Evolutionary conservation across 2,113 vertebrate genomes (phyloP).

Genomic region (Panthera leo): DNA sequence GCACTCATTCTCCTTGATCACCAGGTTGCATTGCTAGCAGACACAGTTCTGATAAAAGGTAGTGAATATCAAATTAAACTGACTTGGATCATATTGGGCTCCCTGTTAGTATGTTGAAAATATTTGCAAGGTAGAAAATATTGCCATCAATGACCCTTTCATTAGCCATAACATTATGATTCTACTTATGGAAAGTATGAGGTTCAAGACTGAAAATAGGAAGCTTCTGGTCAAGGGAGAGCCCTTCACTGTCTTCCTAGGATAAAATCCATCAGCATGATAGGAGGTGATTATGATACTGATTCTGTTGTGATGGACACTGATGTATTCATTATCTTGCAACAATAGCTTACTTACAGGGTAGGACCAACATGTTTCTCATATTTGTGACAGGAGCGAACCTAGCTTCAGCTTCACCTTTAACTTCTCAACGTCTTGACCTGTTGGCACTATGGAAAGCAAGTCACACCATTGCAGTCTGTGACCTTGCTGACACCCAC

Average conservation of each 20-base stretch:
- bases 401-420: not conserved
- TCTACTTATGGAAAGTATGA: not conserved
- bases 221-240: not conserved
- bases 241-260: not conserved
- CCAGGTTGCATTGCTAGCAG: not conserved
- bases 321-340: not conserved
- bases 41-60: constrained; percentile 25
- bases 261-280: not conserved
- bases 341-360: not conserved
- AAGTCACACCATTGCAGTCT: not conserved
- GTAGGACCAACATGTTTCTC: not conserved
- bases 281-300: not conserved
- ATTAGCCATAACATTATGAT: not conserved
- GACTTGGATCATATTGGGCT: not conserved
- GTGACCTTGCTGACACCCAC: not conserved
- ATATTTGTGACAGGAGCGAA: not conserved
- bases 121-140: not conserved
- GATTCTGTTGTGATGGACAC: not conserved
- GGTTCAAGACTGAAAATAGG: not conserved
- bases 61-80: constrained; percentile 32
- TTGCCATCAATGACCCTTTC: not conserved
- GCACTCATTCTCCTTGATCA: not conserved
- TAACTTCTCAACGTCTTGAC: not conserved
- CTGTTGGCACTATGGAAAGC: not conserved
- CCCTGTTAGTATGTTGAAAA: constrained; percentile 39